Evolutionary conservation across 2,888 invertebrate genomes (phyloP).

Genomic region (Idaea aversata): DNA sequence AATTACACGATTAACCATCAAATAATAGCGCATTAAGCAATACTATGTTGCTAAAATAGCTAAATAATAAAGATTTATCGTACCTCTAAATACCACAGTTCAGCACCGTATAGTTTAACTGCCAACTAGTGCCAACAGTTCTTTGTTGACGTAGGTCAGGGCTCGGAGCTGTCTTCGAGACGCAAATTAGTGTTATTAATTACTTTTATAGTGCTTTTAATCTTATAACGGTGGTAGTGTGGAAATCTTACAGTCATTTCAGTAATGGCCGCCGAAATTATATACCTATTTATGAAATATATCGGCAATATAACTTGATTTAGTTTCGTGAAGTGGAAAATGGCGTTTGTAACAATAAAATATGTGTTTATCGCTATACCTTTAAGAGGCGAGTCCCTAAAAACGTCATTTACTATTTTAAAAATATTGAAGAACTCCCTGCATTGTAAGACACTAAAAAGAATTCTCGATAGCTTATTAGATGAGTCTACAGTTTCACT

Average conservation of each 20-base stretch:
- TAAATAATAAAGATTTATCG: neutral
- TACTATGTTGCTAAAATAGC: neutral
- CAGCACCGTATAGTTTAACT: constrained; percentile 38
- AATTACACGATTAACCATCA: neutral
- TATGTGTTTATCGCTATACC: too few species aligned
- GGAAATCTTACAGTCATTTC: neutral
- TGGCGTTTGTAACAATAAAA: too few species aligned
- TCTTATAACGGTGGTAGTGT: neutral
- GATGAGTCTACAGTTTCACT: too few species aligned
- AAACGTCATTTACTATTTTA: too few species aligned
- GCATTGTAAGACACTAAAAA: too few species aligned
- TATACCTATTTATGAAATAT: too few species aligned
- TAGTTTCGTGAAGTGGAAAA: too few species aligned
- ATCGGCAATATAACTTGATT: too few species aligned
- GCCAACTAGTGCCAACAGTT: constrained; percentile 65
- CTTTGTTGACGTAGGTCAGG: constrained; percentile 61
- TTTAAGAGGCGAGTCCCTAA: too few species aligned
- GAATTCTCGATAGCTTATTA: too few species aligned
- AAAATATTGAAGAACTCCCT: too few species aligned
- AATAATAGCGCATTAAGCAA: neutral
- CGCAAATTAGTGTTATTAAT: neutral
- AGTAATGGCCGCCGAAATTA: neutral
- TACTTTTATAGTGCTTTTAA: neutral
- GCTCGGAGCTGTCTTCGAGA: constrained; percentile 14
- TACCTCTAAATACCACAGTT: constrained; percentile 6